Evolutionary conservation across 2,113 vertebrate genomes (phyloP).

Genomic region (Upupa epops): DNA sequence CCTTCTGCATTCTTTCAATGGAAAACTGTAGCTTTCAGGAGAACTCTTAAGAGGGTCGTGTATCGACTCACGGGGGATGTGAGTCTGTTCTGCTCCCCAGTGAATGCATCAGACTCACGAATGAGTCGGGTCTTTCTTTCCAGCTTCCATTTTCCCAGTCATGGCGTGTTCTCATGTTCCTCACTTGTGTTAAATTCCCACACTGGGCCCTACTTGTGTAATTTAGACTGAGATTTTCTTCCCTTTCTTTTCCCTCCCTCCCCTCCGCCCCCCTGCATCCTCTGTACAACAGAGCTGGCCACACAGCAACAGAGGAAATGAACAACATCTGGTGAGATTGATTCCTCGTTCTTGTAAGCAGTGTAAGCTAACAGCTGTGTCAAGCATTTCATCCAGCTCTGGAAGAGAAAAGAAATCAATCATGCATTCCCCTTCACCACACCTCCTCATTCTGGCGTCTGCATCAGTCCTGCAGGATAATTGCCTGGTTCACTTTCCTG

Average conservation of each 20-base stretch:
- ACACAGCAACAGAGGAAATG: slow-evolving; percentile 74
- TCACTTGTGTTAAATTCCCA: slow-evolving; percentile 42
- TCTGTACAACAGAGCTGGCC: slow-evolving; percentile 65
- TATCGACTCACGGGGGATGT: neutral
- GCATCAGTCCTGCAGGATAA: neutral
- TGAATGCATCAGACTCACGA: neutral
- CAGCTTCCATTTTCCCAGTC: slow-evolving; percentile 27
- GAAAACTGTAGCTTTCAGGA: neutral
- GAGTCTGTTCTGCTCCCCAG: neutral
- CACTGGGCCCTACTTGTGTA: slow-evolving; percentile 46
- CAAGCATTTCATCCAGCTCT: slow-evolving; percentile 62
- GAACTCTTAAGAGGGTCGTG: neutral
- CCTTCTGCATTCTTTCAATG: slow-evolving; percentile 13
- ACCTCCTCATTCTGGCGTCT: slow-evolving; percentile 27
- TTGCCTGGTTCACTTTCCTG: slow-evolving; percentile 4
- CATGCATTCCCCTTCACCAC: slow-evolving; percentile 45
- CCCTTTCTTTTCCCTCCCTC: slow-evolving; percentile 20
- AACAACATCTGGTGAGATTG: slow-evolving; percentile 64
- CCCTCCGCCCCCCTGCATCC: neutral
- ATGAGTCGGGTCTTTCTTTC: neutral
- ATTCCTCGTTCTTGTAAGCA: slow-evolving; percentile 61
- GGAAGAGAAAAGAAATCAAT: slow-evolving; percentile 60
- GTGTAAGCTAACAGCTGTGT: slow-evolving; percentile 56
- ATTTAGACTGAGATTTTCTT: slow-evolving; percentile 39
- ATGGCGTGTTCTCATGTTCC: neutral